These are phyloP conservation scores for Parasteatoda tepidariorum DNA, from an alignment of 1,140 invertebrate genomes.

Conservation along the genomic window DNA sequence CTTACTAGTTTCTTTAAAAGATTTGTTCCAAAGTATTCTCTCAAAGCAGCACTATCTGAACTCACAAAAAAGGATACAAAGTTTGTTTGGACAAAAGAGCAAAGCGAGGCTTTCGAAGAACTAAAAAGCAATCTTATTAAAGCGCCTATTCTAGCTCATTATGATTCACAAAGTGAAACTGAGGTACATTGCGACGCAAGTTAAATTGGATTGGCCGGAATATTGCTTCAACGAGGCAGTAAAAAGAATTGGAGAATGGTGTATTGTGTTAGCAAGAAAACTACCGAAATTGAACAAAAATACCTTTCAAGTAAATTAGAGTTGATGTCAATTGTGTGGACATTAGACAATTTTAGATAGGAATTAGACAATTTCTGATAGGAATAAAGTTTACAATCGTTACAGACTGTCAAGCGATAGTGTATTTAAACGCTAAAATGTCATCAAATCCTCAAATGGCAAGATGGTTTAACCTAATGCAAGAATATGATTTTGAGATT, in stretches of 20 bases:
- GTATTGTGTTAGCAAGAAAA: conserved; percentile 27
- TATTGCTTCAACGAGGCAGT: conserved; percentile 3
- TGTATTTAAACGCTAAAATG: neutral
- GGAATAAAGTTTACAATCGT: conserved; percentile 35
- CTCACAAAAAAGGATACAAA: neutral
- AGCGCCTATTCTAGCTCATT: neutral
- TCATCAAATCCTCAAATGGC: neutral
- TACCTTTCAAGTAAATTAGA: conserved; percentile 40
- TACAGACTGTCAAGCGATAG: conserved; percentile 33
- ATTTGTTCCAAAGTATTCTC: neutral
- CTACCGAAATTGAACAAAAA: neutral
- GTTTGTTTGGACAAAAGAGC: neutral
- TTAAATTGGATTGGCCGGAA: neutral
- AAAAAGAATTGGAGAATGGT: conserved; percentile 15
- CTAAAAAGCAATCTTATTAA: neutral
- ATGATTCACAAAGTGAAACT: neutral
- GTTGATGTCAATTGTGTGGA: conserved; percentile 7
- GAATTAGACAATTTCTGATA: conserved; percentile 8
- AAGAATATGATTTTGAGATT: conserved; percentile 35
- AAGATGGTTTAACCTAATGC: conserved; percentile 4
- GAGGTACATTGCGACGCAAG: conserved; percentile 36
- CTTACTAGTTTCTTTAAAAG: conserved; percentile 55
- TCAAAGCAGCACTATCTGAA: neutral
- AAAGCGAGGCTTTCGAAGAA: neutral
- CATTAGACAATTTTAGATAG: no score